Evolutionary conservation across 2,113 vertebrate species (phyloP), one percentile per base, ranked within the genome.

Genomic region (Stomatorhinus ivindoensis): DNA sequence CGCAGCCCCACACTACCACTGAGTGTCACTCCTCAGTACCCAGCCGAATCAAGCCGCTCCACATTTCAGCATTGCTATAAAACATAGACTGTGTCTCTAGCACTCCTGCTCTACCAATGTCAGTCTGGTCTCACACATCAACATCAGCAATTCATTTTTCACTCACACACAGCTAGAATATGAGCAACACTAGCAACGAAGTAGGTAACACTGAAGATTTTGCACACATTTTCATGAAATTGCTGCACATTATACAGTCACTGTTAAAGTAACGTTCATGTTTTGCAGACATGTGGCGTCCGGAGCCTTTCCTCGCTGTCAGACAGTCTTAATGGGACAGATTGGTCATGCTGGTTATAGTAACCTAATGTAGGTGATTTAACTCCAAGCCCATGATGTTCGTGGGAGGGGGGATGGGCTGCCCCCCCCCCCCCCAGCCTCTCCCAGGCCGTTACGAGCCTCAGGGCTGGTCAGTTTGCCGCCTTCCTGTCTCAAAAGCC

Each of bases 401-500:
- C 8, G 1, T 65, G 58, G 58, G n/a, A 65, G 58, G 3, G 61
- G 61, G 61, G n/a, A 3, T 19, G 10, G 53, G 10, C 61, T 11
- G 61, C 47, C 47, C 50, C n/a, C 84, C 24, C 13, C 47, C 47
- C 50, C n/a, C 84, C 24, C 13, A 11, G 10, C n/a, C 61, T 27
- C 61, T 69, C 61, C 24, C 61, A 69, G 27, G 11, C 48, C 4
- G 31, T 53, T 51, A 7, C 6, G n/a, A 35, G 21, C 27, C n/a
- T 87, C 48, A 19, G n/a, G 50, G 27, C n/a, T 55, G 50, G 48
- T 39, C 35, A 24, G 24, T 31, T 50, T 35, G n/a, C 85, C 47
- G 10, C 27, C 19, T 35, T 86, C 87, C 83, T 51, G 46, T 61
- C 87, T 91, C 84, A 94, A 89, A 92, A 93, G 88, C 31, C 46